Base-by-base conservation (phyloP, 1,140 invertebrate species). In the Sipha flava region DNA sequence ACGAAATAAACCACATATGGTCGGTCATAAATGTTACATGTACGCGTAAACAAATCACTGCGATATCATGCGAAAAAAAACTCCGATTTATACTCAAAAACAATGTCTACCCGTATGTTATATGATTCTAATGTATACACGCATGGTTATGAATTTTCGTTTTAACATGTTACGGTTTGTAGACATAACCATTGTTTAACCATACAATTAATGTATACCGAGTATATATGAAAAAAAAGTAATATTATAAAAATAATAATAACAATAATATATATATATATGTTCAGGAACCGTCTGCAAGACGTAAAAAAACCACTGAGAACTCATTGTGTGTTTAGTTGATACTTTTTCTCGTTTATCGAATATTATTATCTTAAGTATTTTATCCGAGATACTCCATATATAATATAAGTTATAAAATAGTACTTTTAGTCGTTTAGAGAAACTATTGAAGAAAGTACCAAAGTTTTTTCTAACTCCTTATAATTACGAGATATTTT, bases 401-500 rank as follows among this genome's bases (percentile, higher is more conserved):
- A 43, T 26, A 66, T 66, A 66, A 66, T 14, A 66, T 3, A n/a
- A 23, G 21, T 66, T 14, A 43, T 66, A 43, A 26, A 66, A 66
- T 66, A 66, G 40, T 23, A 66, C 34, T 43, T 43, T n/a, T 6
- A 66, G 37, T 66, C 34, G 64, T 66, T 66, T 43, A 40, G 62
- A 5, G 10, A 66, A 66, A 43, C 34, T 52, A 66, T 66, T n/a
- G 64, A 66, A 66, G 64, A 66, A 43, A 66, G 64, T 43, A 66
- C 64, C 64, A 43, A 66, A 66, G 64, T 66, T 66, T 66, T 23
- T 40, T 57, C 16, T 40, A 10, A 12, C 16, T 45, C 23, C 14
- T 23, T 47, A 70, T 70, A 70, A 70, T 70, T 70, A 70, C 66
- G 40, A 47, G 23, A 70, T 70, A 70, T 70, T 70, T 70, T 47